These are phyloP conservation scores for Enteromius afrohamiltoni DNA, from an alignment of 2,797 vertebrate species.

Conservation along the genomic window DNA sequence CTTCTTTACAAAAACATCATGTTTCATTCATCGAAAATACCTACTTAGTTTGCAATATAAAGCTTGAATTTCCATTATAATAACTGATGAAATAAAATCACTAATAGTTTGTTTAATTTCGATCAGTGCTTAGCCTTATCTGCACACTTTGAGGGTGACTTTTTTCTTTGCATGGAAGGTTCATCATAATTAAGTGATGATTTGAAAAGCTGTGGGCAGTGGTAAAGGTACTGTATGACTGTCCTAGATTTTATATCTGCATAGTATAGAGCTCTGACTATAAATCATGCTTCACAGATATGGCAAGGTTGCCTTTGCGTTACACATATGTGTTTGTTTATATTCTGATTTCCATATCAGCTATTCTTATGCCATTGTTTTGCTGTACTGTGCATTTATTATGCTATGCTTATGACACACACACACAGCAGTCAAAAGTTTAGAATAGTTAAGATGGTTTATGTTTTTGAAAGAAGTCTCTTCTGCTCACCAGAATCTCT, in stretches of 20 bases:
- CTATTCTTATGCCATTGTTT: not conserved
- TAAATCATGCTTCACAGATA: constrained; percentile 15
- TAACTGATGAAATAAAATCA: not conserved
- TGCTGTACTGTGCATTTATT: not conserved
- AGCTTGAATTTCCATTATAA: not conserved
- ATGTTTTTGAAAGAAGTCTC: not conserved
- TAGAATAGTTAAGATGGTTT: not conserved
- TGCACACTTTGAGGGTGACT: not conserved
- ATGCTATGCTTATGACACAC: not conserved
- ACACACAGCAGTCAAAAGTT: not conserved
- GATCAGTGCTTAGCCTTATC: not conserved
- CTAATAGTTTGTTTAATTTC: not conserved
- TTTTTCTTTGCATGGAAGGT: not conserved
- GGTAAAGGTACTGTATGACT: not conserved
- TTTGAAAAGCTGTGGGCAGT: not conserved
- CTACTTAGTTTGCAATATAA: not conserved
- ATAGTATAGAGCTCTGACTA: not conserved
- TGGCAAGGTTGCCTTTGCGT: not conserved
- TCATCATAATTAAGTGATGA: not conserved
- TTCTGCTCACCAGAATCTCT: not conserved
- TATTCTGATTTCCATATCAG: not conserved
- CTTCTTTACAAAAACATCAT: not conserved
- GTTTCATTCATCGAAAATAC: not conserved
- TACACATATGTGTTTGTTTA: not conserved
- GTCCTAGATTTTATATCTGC: not conserved